Conservation (phyloP, 2,888 invertebrate genomes). For the Lacanobia wlatinum region DNA sequence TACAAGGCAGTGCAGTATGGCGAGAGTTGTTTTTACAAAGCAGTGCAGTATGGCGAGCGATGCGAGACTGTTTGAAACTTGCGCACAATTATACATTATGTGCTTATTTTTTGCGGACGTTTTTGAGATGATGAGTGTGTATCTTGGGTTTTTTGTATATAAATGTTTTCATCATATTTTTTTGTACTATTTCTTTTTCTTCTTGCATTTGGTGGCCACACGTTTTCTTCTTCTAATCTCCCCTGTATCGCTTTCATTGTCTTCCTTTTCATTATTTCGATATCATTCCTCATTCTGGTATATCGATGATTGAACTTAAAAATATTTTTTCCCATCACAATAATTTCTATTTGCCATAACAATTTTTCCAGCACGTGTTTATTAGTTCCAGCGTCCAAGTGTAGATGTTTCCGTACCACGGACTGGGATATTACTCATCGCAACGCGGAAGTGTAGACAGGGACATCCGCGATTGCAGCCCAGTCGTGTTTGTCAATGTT, state of each 20-base stretch:
- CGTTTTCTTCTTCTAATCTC: background rate
- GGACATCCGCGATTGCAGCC: slow-evolving; percentile 83
- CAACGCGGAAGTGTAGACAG: slow-evolving; percentile 84
- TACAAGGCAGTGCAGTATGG: no score
- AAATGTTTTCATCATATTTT: no score
- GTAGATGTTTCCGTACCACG: slow-evolving; percentile 66
- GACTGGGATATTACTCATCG: slow-evolving; percentile 81
- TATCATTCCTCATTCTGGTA: background rate
- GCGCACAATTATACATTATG: no score
- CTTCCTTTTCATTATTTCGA: background rate
- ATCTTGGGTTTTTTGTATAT: no score
- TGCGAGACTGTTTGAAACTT: no score
- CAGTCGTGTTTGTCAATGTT: slow-evolving; percentile 85
- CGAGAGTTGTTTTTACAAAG: no score
- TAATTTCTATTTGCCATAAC: slow-evolving; percentile 28
- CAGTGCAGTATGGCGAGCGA: no score
- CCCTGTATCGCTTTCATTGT: background rate
- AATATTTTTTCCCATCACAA: slow-evolving; percentile 3
- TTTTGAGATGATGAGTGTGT: no score
- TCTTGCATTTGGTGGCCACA: background rate
- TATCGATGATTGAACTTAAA: background rate
- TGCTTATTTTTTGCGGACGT: no score
- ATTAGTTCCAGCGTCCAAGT: slow-evolving; percentile 58
- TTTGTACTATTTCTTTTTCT: no score
- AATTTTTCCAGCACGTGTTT: slow-evolving; percentile 56